Conservation (phyloP, 2,888 invertebrate genomes). For the Plebejus anna region DNA sequence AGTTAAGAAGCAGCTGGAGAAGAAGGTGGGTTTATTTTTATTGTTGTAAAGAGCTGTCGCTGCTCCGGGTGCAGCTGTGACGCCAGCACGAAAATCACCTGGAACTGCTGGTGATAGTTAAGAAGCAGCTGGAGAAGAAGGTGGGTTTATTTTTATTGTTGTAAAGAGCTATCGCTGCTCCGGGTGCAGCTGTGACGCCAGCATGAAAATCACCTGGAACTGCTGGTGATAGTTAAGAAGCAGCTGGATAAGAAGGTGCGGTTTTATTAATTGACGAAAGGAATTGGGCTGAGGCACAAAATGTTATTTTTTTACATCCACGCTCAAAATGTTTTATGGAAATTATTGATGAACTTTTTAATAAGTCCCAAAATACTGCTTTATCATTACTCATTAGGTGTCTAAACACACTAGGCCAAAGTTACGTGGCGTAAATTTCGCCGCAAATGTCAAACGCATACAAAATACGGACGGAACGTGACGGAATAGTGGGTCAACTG, state of each 20-base stretch:
- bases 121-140: conserved; percentile 97
- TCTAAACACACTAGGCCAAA: too few relatives aligned
- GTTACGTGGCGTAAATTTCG: too few relatives aligned
- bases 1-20: conserved; percentile 96
- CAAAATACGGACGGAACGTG: too few relatives aligned
- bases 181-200: conserved; percentile 92
- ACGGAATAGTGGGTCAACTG: too few relatives aligned
- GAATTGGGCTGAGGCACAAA: background rate
- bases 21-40: conserved; percentile 83
- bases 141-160: conserved; percentile 62
- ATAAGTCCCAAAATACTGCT: too few relatives aligned
- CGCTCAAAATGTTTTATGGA: too few relatives aligned
- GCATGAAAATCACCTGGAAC: conserved; percentile 96
- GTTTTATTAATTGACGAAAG: background rate
- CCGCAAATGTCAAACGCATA: too few relatives aligned
- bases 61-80: conserved; percentile 90
- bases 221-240: conserved; percentile 93
- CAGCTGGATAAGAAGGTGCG: conserved; percentile 83
- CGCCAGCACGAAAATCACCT: conserved; percentile 96
- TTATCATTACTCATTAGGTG: too few relatives aligned
- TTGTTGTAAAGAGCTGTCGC: conserved; percentile 83
- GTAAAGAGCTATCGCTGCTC: conserved; percentile 87
- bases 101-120: conserved; percentile 92
- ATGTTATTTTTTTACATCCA: too few relatives aligned
- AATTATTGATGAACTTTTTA: too few relatives aligned